phyloP scores from a whole-genome alignment of 2,113 vertebrate species.

The Bos javanicus region DNA sequence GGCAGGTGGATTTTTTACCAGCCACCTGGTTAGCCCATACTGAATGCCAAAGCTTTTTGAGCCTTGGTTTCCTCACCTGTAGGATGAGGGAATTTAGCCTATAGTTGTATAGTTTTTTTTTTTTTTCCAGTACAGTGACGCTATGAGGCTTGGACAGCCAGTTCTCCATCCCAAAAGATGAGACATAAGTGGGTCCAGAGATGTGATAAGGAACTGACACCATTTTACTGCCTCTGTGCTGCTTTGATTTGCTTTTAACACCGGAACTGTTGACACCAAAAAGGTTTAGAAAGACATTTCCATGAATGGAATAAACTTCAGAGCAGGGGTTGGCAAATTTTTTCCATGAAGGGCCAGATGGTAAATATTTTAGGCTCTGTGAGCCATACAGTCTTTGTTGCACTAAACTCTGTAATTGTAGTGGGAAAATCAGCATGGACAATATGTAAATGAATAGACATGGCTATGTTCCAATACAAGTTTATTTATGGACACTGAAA shows the following conservation, averaged over 20 bases:
- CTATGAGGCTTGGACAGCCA: background rate
- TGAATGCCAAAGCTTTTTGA: background rate
- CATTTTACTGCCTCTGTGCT: background rate
- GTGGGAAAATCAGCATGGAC: background rate
- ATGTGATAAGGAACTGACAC: background rate
- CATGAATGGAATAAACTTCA: background rate
- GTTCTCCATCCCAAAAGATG: background rate
- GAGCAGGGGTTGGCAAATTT: background rate
- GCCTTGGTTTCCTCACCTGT: background rate
- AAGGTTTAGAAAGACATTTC: slow-evolving; percentile 7
- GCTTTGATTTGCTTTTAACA: background rate
- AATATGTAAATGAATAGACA: background rate
- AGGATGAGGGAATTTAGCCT: background rate
- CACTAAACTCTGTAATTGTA: background rate
- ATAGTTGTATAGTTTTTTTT: background rate
- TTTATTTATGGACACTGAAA: background rate
- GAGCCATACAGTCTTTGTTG: background rate
- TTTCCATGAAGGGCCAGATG: background rate
- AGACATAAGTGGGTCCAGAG: background rate
- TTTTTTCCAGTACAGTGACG: background rate
- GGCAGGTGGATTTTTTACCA: background rate
- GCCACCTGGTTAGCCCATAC: background rate
- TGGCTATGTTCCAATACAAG: background rate
- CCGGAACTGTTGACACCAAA: background rate
- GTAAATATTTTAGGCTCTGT: background rate